Percentiles rank a stretch among this genome's conserved stretches.
phyloP scores from a whole-genome alignment of 2,797 vertebrate species.

The Spatula clypeata region DNA sequence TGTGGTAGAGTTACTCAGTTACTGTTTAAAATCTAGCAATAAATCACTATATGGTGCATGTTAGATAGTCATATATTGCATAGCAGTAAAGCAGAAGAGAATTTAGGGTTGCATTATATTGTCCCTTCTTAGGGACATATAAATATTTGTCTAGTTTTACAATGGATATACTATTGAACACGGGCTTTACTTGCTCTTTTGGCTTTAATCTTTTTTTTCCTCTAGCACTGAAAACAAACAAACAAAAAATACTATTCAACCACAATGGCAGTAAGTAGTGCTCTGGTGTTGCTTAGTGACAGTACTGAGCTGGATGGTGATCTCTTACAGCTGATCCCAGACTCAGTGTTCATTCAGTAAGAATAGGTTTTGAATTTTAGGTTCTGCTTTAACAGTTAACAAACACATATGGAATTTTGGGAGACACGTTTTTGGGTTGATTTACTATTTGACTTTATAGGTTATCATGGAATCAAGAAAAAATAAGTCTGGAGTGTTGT shows the following conservation, averaged over 20 bases:
- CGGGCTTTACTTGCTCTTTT: neutral
- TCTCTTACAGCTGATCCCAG: neutral
- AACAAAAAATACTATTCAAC: neutral
- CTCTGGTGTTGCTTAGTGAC: neutral
- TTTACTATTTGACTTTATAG: neutral
- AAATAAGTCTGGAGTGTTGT: neutral
- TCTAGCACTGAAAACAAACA: neutral
- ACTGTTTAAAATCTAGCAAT: neutral
- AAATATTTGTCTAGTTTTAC: neutral
- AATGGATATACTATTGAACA: neutral
- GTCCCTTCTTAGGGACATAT: neutral
- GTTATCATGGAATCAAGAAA: neutral
- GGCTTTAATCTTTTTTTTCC: neutral
- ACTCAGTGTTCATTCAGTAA: neutral
- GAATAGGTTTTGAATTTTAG: neutral
- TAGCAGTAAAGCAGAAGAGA: neutral
- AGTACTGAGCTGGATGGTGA: neutral
- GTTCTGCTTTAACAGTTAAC: neutral
- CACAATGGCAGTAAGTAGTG: neutral
- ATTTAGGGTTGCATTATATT: neutral
- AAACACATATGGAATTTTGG: neutral
- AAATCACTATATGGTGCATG: neutral
- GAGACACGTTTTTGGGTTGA: neutral
- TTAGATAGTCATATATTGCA: neutral
- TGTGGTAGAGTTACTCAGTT: neutral